These are phyloP conservation scores for Notodonta ziczac DNA, from an alignment of 2,888 invertebrate genomes.

Conservation along the genomic window DNA sequence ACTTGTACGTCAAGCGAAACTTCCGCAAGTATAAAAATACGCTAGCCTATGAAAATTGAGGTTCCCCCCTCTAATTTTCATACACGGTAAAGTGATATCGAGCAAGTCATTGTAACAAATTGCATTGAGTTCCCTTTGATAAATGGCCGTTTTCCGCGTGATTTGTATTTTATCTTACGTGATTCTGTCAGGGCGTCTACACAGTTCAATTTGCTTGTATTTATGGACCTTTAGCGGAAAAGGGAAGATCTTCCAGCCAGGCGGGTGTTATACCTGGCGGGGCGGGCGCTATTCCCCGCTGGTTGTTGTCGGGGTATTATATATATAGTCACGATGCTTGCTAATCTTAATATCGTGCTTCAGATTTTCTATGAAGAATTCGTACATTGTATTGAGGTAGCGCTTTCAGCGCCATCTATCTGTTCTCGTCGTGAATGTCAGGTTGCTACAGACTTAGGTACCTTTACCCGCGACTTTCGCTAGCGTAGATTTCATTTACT, in stretches of 20 bases:
- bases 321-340: too few species aligned
- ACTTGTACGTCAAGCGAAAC: conserved; percentile 3
- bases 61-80: conserved; percentile 30
- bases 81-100: conserved; percentile 32
- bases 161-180: conserved; percentile 32
- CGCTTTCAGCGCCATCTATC: too few species aligned
- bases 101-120: conserved; percentile 52
- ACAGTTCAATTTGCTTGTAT: conserved; percentile 6
- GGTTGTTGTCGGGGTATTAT: too few species aligned
- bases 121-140: conserved; percentile 45
- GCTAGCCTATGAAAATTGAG: conserved; percentile 12
- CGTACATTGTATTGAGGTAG: too few species aligned
- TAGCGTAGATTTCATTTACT: too few species aligned
- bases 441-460: too few species aligned
- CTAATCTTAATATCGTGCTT: too few species aligned
- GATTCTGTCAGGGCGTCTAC: conserved; percentile 27
- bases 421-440: too few species aligned
- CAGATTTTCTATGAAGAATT: too few species aligned
- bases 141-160: conserved; percentile 39
- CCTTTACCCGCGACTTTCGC: background rate
- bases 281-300: too few species aligned
- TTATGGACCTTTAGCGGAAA: background rate
- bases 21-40: conserved; percentile 18
- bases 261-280: too few species aligned
- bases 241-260: too few species aligned